phyloP scores from a whole-genome alignment of 2,113 vertebrate species.

The Oryzias curvinotus region DNA sequence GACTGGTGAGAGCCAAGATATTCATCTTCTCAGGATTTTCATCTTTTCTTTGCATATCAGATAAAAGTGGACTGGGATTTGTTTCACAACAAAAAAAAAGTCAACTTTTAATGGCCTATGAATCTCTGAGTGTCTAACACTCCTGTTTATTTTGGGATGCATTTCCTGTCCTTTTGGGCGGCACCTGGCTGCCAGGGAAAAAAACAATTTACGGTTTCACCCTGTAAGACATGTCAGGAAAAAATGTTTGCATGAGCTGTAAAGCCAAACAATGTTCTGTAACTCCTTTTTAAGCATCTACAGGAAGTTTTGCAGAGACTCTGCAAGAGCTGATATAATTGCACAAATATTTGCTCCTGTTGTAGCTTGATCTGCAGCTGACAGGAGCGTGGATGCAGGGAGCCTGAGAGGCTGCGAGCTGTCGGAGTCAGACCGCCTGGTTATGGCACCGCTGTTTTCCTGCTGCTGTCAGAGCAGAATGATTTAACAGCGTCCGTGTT shows the following conservation, averaged over 20 bases:
- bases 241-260: constrained; percentile 21
- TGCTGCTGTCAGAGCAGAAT: constrained; percentile 51
- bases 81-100: too few relatives aligned
- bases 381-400: constrained; percentile 18
- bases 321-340: constrained; percentile 28
- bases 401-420: constrained; percentile 34
- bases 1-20: too few relatives aligned
- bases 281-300: constrained; percentile 5
- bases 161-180: background rate
- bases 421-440: constrained; percentile 25
- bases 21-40: too few relatives aligned
- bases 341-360: constrained; percentile 38
- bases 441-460: constrained; percentile 38
- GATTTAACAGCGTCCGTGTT: constrained; percentile 43
- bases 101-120: too few relatives aligned
- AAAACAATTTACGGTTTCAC: constrained; percentile 13
- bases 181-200: background rate
- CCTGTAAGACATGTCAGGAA: constrained; percentile 1
- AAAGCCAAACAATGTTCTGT: constrained; percentile 6
- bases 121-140: too few relatives aligned
- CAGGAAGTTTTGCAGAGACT: background rate
- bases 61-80: too few relatives aligned
- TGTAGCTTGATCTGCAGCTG: constrained; percentile 35
- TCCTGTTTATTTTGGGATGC: constrained; percentile 4
- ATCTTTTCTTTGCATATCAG: too few relatives aligned